Percentiles rank a stretch among this genome's conserved stretches.
These are phyloP conservation scores for Parnassius smintheus DNA, from an alignment of 2,888 invertebrate genomes.

Conservation along the genomic window DNA sequence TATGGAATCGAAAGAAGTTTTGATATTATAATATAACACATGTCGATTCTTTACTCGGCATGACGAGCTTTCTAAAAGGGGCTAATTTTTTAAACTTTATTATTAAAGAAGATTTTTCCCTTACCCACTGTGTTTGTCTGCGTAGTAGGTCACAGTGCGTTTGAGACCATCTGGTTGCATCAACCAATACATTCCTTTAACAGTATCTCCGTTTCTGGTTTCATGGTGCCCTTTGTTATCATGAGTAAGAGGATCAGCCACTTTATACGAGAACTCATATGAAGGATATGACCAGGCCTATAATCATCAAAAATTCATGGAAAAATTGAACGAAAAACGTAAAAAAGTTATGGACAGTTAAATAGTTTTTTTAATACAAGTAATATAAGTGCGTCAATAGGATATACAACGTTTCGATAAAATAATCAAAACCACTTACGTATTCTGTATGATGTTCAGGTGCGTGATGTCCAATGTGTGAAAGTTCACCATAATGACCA, in stretches of 20 bases:
- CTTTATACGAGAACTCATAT: conserved; percentile 79
- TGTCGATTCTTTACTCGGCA: too few relatives aligned
- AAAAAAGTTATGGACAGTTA: too few relatives aligned
- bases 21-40: too few relatives aligned
- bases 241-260: conserved; percentile 78
- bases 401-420: not conserved
- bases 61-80: too few relatives aligned
- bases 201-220: conserved; percentile 71
- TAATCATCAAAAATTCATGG: conserved; percentile 7
- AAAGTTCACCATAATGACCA: conserved; percentile 49
- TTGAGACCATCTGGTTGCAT: conserved; percentile 76
- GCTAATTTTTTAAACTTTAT: too few relatives aligned
- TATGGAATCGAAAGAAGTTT: too few relatives aligned
- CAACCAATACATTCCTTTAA: conserved; percentile 77
- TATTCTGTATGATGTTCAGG: conserved; percentile 70
- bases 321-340: too few relatives aligned
- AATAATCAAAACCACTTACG: conserved; percentile 46
- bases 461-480: conserved; percentile 49
- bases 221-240: conserved; percentile 78
- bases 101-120: conserved; percentile 17
- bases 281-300: conserved; percentile 72
- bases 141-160: conserved; percentile 73
- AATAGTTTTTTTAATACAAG: too few relatives aligned
- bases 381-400: too few relatives aligned
- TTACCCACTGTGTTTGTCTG: conserved; percentile 77